These are phyloP conservation scores for Gymnarchus niloticus DNA, from an alignment of 2,113 vertebrate species.

Conservation along the genomic window DNA sequence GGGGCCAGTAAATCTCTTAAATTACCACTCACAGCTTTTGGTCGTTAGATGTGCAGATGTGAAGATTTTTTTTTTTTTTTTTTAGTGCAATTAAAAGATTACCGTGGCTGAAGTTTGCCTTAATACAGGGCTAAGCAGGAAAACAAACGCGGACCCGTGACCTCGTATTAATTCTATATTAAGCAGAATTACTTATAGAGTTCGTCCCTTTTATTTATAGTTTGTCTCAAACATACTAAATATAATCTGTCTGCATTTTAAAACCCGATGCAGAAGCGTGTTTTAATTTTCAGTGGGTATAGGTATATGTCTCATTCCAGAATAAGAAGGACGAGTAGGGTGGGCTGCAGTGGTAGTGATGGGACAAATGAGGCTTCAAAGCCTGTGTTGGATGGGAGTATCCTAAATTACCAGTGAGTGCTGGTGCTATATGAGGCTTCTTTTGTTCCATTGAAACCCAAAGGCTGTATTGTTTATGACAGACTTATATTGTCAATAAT, in stretches of 20 bases:
- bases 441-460: too few species aligned
- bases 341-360: too few species aligned
- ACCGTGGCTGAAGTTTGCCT: not conserved
- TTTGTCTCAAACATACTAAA: not conserved
- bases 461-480: not conserved
- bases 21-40: not conserved
- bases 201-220: not conserved
- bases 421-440: too few species aligned
- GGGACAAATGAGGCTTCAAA: too few species aligned
- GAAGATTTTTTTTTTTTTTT: not conserved
- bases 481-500: not conserved
- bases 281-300: not conserved
- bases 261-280: too few species aligned
- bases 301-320: constrained; percentile 6
- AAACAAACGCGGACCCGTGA: not conserved
- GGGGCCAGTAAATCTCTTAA: not conserved
- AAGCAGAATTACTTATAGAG: not conserved
- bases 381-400: too few species aligned
- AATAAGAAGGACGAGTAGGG: not conserved
- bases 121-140: not conserved
- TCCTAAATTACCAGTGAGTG: too few species aligned
- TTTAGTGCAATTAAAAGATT: not conserved
- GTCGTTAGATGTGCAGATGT: not conserved
- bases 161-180: not conserved
- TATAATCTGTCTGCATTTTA: too few species aligned